Conservation (phyloP, 2,113 vertebrate genomes). For the Ceuthmochares aereus region DNA sequence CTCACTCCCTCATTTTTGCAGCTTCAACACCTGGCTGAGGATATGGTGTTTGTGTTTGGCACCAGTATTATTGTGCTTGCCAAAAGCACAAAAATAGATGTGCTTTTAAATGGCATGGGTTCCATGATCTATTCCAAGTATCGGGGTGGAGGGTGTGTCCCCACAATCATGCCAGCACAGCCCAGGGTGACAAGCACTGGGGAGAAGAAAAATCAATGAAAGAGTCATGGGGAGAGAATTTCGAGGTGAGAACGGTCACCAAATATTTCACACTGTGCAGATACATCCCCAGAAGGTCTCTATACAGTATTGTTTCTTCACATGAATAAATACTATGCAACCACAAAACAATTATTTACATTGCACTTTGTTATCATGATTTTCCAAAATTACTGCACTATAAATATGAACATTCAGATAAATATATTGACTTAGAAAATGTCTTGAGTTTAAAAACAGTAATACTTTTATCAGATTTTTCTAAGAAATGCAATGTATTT, state of each 20-base stretch:
- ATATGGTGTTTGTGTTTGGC: background rate
- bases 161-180: background rate
- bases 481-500: background rate
- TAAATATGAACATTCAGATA: background rate
- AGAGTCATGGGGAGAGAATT: background rate
- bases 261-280: background rate
- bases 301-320: background rate
- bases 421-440: background rate
- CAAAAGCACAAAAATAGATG: background rate
- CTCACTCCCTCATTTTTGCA: background rate
- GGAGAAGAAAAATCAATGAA: background rate
- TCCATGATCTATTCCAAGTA: background rate
- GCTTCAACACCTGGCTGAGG: background rate
- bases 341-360: background rate
- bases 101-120: background rate
- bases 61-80: background rate
- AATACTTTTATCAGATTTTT: background rate
- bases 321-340: background rate
- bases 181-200: background rate
- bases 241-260: background rate
- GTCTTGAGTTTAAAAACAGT: background rate
- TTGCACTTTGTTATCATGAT: background rate
- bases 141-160: no score
- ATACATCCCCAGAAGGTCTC: background rate
- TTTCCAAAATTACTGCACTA: background rate